These are phyloP conservation scores for Phocides pigmalion DNA, from an alignment of 1,140 invertebrate genomes.

Conservation along the genomic window DNA sequence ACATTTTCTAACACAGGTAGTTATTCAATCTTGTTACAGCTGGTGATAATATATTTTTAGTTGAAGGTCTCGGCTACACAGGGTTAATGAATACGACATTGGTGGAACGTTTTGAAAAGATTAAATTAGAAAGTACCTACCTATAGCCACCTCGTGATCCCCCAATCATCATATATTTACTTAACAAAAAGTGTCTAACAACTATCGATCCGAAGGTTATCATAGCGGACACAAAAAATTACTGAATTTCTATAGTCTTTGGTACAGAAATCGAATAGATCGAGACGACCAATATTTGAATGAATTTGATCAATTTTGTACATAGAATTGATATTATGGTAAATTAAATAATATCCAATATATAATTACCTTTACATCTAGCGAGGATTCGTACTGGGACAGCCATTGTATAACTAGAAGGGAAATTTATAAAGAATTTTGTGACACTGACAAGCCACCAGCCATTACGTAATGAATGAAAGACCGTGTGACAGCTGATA, in stretches of 20 bases:
- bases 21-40: constrained; percentile 8
- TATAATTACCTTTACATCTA: constrained; percentile 68
- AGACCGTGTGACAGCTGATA: constrained; percentile 11
- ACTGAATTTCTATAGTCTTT: too few relatives aligned
- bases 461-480: constrained; percentile 75
- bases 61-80: constrained; percentile 64
- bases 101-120: constrained; percentile 7
- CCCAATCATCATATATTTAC: constrained; percentile 11
- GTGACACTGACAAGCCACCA: constrained; percentile 69
- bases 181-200: constrained; percentile 6
- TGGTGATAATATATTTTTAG: constrained; percentile 62
- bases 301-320: constrained; percentile 2
- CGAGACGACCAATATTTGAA: not conserved
- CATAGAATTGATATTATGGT: not conserved
- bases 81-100: constrained; percentile 64
- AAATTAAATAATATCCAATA: not conserved
- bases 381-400: constrained; percentile 70
- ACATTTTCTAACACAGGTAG: not conserved
- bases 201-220: constrained; percentile 44
- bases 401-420: constrained; percentile 72
- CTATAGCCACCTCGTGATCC: not conserved
- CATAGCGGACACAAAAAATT: constrained; percentile 22
- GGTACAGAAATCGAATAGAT: constrained; percentile 17
- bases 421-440: constrained; percentile 57
- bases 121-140: constrained; percentile 12